These are phyloP conservation scores for Mastigias papua DNA, from an alignment of 30 jellyfish, hydroid and myxozoan species.

Conservation along the genomic window DNA sequence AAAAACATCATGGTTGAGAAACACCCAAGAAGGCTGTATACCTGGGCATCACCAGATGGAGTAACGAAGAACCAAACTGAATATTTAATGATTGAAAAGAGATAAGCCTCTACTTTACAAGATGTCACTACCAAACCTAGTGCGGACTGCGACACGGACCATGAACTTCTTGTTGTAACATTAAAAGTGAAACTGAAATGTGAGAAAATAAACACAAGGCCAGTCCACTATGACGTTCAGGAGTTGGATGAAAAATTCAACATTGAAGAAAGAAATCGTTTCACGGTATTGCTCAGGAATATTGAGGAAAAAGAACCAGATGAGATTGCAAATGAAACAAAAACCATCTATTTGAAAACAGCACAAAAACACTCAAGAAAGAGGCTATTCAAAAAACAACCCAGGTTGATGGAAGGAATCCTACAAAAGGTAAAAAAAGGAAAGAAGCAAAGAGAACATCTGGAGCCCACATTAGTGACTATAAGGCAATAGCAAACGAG, in stretches of 20 bases:
- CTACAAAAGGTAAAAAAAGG: background rate
- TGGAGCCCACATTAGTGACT: background rate
- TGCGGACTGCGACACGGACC: constrained; percentile 21
- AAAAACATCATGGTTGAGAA: background rate
- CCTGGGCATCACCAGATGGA: background rate
- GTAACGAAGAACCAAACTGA: background rate
- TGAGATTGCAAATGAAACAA: background rate
- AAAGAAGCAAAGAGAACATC: background rate
- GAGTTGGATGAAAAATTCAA: background rate
- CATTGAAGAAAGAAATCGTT: constrained; percentile 4
- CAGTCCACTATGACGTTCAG: background rate
- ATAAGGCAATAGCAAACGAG: background rate
- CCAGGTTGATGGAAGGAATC: background rate
- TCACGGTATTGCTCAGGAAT: constrained; percentile 16
- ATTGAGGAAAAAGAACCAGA: constrained; percentile 7
- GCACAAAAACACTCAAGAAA: background rate
- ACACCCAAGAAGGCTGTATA: background rate
- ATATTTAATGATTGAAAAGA: background rate
- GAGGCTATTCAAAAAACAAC: background rate
- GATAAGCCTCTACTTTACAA: background rate
- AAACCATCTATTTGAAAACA: background rate
- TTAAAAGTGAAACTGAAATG: constrained; percentile 17
- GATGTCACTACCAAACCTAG: background rate
- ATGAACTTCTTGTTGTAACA: constrained; percentile 32
- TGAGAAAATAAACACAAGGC: background rate